Evolutionary conservation across 2,888 invertebrate genomes (phyloP).

Genomic region (Brachyopa scutellaris): DNA sequence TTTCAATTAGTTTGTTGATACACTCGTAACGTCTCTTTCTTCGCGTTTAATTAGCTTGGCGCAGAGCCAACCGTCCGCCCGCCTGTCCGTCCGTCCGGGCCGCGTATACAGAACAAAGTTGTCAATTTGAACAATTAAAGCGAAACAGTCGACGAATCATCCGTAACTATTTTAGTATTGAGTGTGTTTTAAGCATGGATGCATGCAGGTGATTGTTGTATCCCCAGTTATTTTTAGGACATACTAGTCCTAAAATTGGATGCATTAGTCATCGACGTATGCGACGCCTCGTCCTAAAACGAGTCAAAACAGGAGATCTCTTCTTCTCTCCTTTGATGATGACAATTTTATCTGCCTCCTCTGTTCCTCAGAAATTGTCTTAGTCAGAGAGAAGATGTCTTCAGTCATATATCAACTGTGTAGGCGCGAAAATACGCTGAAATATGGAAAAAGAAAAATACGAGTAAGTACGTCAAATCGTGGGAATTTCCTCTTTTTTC

Average conservation of each 20-base stretch:
- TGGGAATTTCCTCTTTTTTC: conserved; percentile 49
- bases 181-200: background rate
- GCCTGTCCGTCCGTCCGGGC: background rate
- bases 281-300: conserved; percentile 1
- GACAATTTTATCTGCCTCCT: conserved; percentile 36
- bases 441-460: background rate
- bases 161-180: conserved; percentile 40
- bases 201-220: conserved; percentile 52
- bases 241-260: conserved; percentile 37
- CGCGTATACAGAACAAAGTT: conserved; percentile 63
- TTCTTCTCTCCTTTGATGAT: background rate
- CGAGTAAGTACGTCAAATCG: conserved; percentile 22
- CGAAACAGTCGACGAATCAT: conserved; percentile 57
- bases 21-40: conserved; percentile 14
- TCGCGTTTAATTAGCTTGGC: conserved; percentile 67
- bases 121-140: conserved; percentile 71
- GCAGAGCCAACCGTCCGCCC: conserved; percentile 54
- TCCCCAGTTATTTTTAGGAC: conserved; percentile 23
- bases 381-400: conserved; percentile 53
- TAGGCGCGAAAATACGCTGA: conserved; percentile 20
- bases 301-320: conserved; percentile 38
- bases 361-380: background rate
- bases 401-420: conserved; percentile 3
- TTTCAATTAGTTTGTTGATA: conserved; percentile 68
- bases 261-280: conserved; percentile 38